Base-by-base conservation (phyloP, 1,140 invertebrate species). In the Pachypsylla venusta region DNA sequence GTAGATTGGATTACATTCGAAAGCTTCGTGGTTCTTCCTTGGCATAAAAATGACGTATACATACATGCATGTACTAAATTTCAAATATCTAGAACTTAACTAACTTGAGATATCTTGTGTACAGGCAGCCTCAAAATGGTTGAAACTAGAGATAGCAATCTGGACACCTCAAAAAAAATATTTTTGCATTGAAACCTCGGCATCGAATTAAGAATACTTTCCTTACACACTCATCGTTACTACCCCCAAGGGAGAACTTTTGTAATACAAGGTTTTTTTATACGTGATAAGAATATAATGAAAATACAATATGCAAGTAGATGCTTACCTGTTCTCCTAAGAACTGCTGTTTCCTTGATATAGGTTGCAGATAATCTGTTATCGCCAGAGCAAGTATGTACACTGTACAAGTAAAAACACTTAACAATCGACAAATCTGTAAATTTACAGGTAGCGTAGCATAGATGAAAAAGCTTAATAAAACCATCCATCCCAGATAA, bases 391-490 rank as follows among this genome's bases (percentile, higher is more conserved):
- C 71, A 20, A 76, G 70, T 25, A 83, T 68, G 64, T 85, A 82
- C 13, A 77, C 71, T 1, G 75, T 70, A 58, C 76, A 79, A 0
- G 79, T 81, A 14, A 74, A 74, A 10, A 80, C 59, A 2, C 81
- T 77, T 24, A 85, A 70, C 25, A 77, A 58, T 14, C 80, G 65
- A 66, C 81, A 84, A 58, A 83, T 78, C 7, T 77, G 71, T 1
- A 88, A 68, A 22, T 81, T 76, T 42, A 92, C 73, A 0, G 89
- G 89, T 60, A 92, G 68, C 1, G 87, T 84, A 28, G 88, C 84
- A 68, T 87, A 83, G n/a, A 87, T 80, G n/a, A 89, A 76, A 67
- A 89, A 93, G 61, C 87, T 81, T 54, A 89, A 70, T n/a, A 92
- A 71, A 40, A 90, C 71, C 16, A 84, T 77, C 87, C 87, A 91